Conservation (phyloP, 2,113 vertebrate species). For the Siphamia tubifer region DNA sequence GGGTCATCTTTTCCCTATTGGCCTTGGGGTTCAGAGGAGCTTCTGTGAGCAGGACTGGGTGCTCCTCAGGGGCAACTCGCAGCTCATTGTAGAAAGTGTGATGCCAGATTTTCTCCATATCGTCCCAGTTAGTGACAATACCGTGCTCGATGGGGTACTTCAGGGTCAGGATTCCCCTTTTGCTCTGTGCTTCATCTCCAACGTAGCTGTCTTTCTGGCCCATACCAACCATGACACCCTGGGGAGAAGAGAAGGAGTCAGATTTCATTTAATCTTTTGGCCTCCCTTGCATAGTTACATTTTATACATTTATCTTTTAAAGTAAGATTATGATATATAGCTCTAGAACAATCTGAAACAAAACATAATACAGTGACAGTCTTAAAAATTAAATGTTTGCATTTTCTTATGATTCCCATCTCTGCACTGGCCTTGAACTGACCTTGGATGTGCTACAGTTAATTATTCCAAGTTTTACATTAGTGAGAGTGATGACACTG, state of each 20-base stretch:
- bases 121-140: constrained; percentile 98
- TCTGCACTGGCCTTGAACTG: too few relatives aligned
- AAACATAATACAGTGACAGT: too few relatives aligned
- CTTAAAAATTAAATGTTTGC: too few relatives aligned
- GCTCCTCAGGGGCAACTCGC: constrained; percentile 96
- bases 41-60: constrained; percentile 96
- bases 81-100: constrained; percentile 99
- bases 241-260: neutral
- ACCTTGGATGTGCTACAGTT: too few relatives aligned
- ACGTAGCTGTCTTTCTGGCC: constrained; percentile 98
- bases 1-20: constrained; percentile 99
- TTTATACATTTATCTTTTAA: too few relatives aligned
- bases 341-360: too few relatives aligned
- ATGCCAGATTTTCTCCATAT: constrained; percentile 99
- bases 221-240: constrained; percentile 99
- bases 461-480: too few relatives aligned
- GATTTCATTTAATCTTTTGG: too few relatives aligned
- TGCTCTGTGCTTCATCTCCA: constrained; percentile 98
- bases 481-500: too few relatives aligned
- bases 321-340: too few relatives aligned
- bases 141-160: constrained; percentile 98
- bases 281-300: too few relatives aligned
- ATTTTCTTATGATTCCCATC: too few relatives aligned
- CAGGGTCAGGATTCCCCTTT: constrained; percentile 96
- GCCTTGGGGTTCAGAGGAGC: constrained; percentile 96